Base-by-base conservation (phyloP, 2,888 invertebrate species). In the Copidosoma aretas region DNA sequence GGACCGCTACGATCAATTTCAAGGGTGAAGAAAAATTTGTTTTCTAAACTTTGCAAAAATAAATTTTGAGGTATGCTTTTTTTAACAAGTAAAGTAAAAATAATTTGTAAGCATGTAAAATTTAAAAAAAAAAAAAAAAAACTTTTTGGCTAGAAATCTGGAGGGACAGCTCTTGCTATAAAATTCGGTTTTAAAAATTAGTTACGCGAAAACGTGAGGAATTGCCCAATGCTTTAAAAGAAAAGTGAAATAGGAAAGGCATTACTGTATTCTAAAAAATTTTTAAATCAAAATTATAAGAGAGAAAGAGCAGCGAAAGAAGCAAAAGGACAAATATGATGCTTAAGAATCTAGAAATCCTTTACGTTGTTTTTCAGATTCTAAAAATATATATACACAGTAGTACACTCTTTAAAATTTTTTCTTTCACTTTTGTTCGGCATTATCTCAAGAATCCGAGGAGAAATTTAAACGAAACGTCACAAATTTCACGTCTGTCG, bases 131-230 rank as follows among this genome's bases (percentile, higher is more conserved):
- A 39, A 56, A 22, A 59, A 52, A 53, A 46, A 15, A 22, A 19
- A 67, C 12, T 54, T 64, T 65, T 58, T 59, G 64, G 60, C 56
- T n/a, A 59, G 53, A 73, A 67, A 77, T 80, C 79, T 78, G 81
- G 79, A 79, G 80, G 76, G 75, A 79, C 67, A 79, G 79, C 79
- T 72, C 74, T 80, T 77, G 78, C 77, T 80, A 77, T 71, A 68
- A 46, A 46, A 46, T 46, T 79, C 77, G 78, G 75, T 77, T 72
- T 72, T 79, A 76, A 77, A 76, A 80, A 77, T 81, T 81, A 77
- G 77, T 79, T 70, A 71, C 69, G 73, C 74, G 72, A 75, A 32
- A 72, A 81, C 76, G 81, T 81, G 82, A 82, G 82, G 81, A 83
- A 83, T 82, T 82, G 81, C 79, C 80, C 78, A 78, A 78, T 78